Conservation (phyloP, 1,140 invertebrate genomes). For the Brachystomella parvula region DNA sequence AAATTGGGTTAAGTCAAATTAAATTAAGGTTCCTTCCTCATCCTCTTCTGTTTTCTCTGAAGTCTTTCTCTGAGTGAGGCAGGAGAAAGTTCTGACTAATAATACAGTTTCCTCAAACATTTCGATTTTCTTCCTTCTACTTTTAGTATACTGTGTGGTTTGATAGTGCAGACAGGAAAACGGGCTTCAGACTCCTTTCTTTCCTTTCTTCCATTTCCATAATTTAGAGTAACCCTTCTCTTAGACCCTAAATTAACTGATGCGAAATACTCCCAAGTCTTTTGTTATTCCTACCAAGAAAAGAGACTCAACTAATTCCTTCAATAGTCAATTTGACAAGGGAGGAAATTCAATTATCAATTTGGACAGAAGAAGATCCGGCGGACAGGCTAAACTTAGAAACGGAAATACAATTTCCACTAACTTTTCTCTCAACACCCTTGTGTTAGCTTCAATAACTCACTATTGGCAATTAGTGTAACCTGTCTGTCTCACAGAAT, state of each 20-base stretch:
- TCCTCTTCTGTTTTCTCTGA: background rate
- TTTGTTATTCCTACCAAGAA: background rate
- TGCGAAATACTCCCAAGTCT: too few relatives aligned
- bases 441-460: too few relatives aligned
- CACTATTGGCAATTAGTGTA: too few relatives aligned
- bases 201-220: background rate
- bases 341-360: background rate
- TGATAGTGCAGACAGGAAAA: background rate
- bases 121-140: background rate
- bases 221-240: constrained; percentile 1
- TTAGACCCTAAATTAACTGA: too few relatives aligned
- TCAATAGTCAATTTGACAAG: background rate
- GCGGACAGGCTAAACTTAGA: too few relatives aligned
- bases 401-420: too few relatives aligned
- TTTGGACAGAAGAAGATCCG: too few relatives aligned
- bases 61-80: too few relatives aligned
- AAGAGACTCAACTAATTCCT: background rate
- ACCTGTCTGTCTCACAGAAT: too few relatives aligned
- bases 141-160: background rate
- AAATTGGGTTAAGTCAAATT: constrained; percentile 17
- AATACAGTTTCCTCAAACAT: background rate
- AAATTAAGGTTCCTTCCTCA: constrained; percentile 15
- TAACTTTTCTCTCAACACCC: too few relatives aligned
- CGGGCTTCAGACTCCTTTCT: background rate
- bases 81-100: background rate